Evolutionary conservation across 2,888 invertebrate species (phyloP).

Genomic region (Ichneumoninae sp.): DNA sequence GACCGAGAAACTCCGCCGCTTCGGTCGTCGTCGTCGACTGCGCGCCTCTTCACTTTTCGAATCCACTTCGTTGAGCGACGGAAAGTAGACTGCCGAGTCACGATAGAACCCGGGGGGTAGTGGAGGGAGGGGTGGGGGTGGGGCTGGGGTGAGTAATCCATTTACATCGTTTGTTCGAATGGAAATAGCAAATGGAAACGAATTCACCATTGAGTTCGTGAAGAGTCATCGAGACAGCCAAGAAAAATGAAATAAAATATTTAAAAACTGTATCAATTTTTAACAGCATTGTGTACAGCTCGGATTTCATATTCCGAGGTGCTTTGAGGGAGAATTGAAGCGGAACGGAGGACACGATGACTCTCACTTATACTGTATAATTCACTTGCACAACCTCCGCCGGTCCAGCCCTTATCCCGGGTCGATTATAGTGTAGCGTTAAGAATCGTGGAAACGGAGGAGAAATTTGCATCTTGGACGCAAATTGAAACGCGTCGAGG

Average conservation of each 20-base stretch:
- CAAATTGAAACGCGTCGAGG: conserved; percentile 80
- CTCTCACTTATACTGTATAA: conserved; percentile 17
- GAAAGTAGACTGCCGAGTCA: conserved; percentile 61
- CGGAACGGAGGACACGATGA: not conserved
- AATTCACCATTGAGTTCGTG: conserved; percentile 51
- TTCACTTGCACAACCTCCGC: not conserved
- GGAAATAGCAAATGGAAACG: conserved; percentile 53
- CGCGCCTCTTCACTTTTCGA: conserved; percentile 69
- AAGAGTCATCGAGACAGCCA: conserved; percentile 53
- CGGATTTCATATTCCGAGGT: not conserved
- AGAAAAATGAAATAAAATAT: conserved; percentile 26
- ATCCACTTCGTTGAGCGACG: conserved; percentile 72
- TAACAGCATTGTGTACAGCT: not conserved
- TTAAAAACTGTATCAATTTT: conserved; percentile 6
- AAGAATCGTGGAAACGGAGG: conserved; percentile 46
- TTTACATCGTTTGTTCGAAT: conserved; percentile 64
- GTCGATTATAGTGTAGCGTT: conserved; percentile 47
- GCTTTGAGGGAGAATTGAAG: not conserved
- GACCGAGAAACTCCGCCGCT: conserved; percentile 40
- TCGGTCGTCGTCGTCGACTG: conserved; percentile 35
- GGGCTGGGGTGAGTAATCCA: conserved; percentile 60
- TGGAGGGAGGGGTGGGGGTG: conserved; percentile 7
- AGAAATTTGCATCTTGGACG: conserved; percentile 80
- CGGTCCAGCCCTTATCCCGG: conserved; percentile 27
- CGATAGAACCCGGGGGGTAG: not conserved